Evolutionary conservation across 2,888 invertebrate species (phyloP).

Genomic region (Biston betularia): DNA sequence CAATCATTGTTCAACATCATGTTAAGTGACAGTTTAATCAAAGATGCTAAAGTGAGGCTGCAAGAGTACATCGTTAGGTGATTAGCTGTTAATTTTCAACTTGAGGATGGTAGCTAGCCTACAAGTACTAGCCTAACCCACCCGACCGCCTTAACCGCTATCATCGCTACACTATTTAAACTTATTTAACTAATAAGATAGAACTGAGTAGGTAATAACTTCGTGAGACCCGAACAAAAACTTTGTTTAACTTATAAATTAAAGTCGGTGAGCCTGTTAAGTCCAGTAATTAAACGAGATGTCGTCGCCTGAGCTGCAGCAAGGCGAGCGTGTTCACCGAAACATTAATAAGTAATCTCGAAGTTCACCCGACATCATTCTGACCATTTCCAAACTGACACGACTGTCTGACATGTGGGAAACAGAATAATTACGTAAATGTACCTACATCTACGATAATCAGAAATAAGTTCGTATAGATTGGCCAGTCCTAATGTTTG

Average conservation of each 20-base stretch:
- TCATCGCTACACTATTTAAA: too few relatives aligned
- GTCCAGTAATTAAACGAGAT: constrained; percentile 55
- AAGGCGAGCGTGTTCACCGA: constrained; percentile 64
- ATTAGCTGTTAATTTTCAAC: too few relatives aligned
- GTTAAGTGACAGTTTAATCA: too few relatives aligned
- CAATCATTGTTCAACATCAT: too few relatives aligned
- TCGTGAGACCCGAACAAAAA: constrained; percentile 1
- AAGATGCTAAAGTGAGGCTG: too few relatives aligned
- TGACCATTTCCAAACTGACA: constrained; percentile 23
- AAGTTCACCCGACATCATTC: constrained; percentile 59
- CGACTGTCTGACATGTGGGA: constrained; percentile 58
- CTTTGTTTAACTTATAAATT: constrained; percentile 30
- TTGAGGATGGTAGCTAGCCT: too few relatives aligned
- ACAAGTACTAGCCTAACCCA: too few relatives aligned
- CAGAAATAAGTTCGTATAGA: too few relatives aligned
- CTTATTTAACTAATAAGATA: background rate
- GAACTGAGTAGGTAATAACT: background rate
- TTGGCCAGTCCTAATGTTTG: too few relatives aligned
- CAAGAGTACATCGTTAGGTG: too few relatives aligned
- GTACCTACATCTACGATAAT: too few relatives aligned
- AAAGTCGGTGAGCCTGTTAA: constrained; percentile 31
- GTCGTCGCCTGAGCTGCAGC: constrained; percentile 48
- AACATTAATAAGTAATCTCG: constrained; percentile 68
- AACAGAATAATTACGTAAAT: constrained; percentile 61
- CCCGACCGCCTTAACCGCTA: too few relatives aligned